Evolutionary conservation across 92 coral and sea anemone genomes (phyloP).

Genomic region (Umimayanthus chanpuru): DNA sequence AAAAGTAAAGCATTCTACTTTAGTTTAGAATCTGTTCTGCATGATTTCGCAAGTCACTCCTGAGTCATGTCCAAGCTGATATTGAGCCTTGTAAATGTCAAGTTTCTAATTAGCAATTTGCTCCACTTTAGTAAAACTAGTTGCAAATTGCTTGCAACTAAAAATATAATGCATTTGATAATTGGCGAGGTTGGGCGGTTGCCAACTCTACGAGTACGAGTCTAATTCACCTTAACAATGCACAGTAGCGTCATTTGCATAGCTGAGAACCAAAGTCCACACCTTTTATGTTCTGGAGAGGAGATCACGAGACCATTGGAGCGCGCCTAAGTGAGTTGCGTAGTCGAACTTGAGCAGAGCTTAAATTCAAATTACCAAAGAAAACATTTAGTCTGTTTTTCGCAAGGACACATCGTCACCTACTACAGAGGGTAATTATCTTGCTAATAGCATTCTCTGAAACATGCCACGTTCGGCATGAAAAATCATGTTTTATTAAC

Average conservation of each 20-base stretch:
- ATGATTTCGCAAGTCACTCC: neutral
- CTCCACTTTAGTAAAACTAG: neutral
- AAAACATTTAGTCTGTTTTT: neutral
- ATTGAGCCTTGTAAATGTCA: neutral
- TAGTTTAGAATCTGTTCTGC: neutral
- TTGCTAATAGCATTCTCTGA: slow-evolving; percentile 2
- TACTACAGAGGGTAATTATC: neutral
- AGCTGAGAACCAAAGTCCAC: slow-evolving; percentile 7
- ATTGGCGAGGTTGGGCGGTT: neutral
- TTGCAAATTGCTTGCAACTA: neutral
- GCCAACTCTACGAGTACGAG: neutral
- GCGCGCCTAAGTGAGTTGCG: neutral
- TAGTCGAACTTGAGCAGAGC: neutral
- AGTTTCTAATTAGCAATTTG: neutral
- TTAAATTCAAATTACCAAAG: neutral
- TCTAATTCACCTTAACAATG: no score
- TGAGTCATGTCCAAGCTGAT: neutral
- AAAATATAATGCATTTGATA: neutral
- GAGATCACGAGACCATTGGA: neutral
- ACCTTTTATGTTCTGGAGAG: slow-evolving; percentile 14
- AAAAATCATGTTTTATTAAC: slow-evolving; percentile 1
- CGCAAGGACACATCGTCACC: slow-evolving; percentile 15
- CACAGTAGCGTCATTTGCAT: neutral
- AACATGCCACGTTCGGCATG: neutral
- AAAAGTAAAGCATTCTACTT: neutral